Base-by-base conservation (phyloP, 2,113 vertebrate genomes). In the Odontophorus gujanensis region DNA sequence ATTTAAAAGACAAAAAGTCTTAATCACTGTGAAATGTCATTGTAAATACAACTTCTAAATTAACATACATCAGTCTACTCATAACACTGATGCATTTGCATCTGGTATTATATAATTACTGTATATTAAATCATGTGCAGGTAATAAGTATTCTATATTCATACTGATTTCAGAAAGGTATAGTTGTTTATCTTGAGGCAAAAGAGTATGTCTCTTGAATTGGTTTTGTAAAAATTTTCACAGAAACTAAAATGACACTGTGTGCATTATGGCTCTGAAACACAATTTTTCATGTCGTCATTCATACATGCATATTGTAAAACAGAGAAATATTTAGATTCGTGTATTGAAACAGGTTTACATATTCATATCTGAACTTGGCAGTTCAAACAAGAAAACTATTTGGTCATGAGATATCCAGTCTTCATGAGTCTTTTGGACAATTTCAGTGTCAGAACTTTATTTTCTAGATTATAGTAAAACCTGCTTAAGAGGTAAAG, bases 41-140 rank as follows among this genome's bases (percentile, higher is more conserved):
- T 95, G 89, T 91, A 72, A 61, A 86, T 81, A 15, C 5, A 82
- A 79, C 68, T 95, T 96, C 89, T 65, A 76, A 93, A 71, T 82
- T 9, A 81, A 63, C 25, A 81, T 75, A 40, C 48, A 1, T 43
- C 20, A 42, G 38, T 57, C 5, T 6, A 5, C 5, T 53, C 89
- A 72, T 16, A 84, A 84, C 65, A 72, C 10, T 32, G 9, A 67
- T 86, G 26, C 5, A 13, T 86, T 61, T 75, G 2, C 50, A 30
- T 34, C 19, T 86, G 53, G 2, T 32, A 51, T 36, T 32, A 87
- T 21, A 89, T 21, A 89, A 63, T 42, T 66, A 47, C 43, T 4
- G 3, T 47, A 40, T 11, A 42, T 3, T 26, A 15, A 66, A 40
- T 18, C 17, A 25, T 63, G 11, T 42, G 87, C 80, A 87, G 36